Conservation (phyloP, 1,140 invertebrate species). For the Aleiodes sp. region DNA sequence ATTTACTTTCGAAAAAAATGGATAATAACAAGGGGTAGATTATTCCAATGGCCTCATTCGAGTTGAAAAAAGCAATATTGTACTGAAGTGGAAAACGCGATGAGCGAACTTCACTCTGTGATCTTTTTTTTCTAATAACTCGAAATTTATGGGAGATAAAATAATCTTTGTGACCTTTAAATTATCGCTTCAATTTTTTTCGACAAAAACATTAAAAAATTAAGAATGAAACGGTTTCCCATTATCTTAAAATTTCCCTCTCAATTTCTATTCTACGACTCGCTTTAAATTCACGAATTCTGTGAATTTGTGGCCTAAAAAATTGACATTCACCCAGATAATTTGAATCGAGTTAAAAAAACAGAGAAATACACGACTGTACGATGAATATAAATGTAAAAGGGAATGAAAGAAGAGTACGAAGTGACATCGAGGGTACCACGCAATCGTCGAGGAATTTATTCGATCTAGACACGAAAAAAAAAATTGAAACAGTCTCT, state of each 20-base stretch:
- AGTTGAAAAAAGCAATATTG: no score
- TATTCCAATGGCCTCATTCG: no score
- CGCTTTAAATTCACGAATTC: not conserved
- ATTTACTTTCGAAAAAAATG: no score
- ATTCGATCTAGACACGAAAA: no score
- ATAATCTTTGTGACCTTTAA: no score
- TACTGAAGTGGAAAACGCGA: no score
- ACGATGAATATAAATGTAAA: not conserved
- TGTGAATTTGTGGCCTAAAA: not conserved
- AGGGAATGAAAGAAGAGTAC: not conserved
- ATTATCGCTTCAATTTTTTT: not conserved
- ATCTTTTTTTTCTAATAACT: no score
- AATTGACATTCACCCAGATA: slow-evolving; percentile 6
- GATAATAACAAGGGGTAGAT: no score
- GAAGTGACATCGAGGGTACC: not conserved
- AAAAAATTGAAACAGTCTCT: not conserved
- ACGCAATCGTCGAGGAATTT: slow-evolving; percentile 1
- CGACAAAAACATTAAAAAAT: not conserved
- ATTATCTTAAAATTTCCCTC: not conserved
- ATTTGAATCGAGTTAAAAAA: not conserved
- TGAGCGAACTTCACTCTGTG: no score
- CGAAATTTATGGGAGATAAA: no score
- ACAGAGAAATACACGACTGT: not conserved
- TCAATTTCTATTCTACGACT: not conserved
- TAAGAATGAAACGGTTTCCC: no score